Evolutionary conservation across 2,888 invertebrate species (phyloP).

Genomic region (Cephus pygmeus): DNA sequence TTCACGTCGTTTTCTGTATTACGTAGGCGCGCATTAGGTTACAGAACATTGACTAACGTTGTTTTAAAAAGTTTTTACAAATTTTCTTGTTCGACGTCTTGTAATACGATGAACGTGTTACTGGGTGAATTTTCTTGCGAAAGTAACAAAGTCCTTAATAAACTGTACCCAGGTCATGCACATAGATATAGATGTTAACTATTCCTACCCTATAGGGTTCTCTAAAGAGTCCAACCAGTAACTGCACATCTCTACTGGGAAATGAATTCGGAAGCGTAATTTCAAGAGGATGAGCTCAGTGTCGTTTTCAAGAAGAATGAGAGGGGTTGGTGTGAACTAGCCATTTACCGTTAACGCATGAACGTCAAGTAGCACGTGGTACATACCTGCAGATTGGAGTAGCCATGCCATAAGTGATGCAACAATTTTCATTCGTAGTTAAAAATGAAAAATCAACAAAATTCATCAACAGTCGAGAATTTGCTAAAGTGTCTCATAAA

Average conservation of each 20-base stretch:
- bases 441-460: neutral
- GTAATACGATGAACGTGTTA: neutral
- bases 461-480: neutral
- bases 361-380: neutral
- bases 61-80: neutral
- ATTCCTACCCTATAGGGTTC: neutral
- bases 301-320: neutral
- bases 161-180: neutral
- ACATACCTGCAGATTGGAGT: neutral
- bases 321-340: neutral
- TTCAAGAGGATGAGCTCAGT: neutral
- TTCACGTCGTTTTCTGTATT: neutral
- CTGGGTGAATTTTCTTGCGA: neutral
- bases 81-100: neutral
- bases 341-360: conserved; percentile 24
- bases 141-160: neutral
- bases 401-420: neutral
- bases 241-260: neutral
- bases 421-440: too few species aligned
- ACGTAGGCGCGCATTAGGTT: neutral
- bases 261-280: neutral
- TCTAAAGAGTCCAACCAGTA: neutral
- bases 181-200: neutral
- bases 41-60: neutral
- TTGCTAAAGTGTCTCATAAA: neutral